phyloP scores from a whole-genome alignment of 64 coral and sea anemone genomes.

The Pocillopora damicornis region DNA sequence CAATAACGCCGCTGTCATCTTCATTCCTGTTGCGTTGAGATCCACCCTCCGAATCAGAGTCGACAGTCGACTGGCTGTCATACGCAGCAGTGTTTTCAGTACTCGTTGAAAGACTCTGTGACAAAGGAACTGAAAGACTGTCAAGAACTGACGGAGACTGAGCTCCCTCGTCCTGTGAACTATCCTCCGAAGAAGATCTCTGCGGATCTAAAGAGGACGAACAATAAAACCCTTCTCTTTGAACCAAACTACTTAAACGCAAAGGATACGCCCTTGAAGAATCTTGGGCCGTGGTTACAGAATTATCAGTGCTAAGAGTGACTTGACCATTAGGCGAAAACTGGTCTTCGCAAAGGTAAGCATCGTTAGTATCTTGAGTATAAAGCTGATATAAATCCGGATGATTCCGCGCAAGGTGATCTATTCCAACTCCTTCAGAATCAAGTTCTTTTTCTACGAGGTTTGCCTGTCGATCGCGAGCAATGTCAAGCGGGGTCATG shows the following conservation, averaged over 20 bases:
- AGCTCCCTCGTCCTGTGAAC: background rate
- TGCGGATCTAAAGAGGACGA: background rate
- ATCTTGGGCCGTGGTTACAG: background rate
- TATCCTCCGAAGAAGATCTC: background rate
- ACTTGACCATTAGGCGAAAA: background rate
- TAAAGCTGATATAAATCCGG: constrained; percentile 28
- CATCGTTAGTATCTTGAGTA: background rate
- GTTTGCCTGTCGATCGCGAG: constrained; percentile 15
- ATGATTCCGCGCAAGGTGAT: background rate
- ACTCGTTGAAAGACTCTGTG: background rate
- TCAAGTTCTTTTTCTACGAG: constrained; percentile 14
- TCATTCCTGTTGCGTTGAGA: background rate
- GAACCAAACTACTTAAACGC: background rate
- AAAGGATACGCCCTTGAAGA: background rate
- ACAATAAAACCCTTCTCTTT: constrained; percentile 19
- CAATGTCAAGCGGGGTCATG: constrained; percentile 25
- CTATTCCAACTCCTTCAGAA: background rate
- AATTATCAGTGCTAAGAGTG: background rate
- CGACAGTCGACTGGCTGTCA: background rate
- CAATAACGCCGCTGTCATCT: constrained; percentile 2
- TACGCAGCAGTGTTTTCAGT: background rate
- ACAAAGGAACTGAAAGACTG: background rate
- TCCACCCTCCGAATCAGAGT: background rate
- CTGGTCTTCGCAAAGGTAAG: background rate
- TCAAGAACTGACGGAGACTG: background rate